Conservation (phyloP, 2,888 invertebrate species). For the Caenorhabditis sp. region DNA sequence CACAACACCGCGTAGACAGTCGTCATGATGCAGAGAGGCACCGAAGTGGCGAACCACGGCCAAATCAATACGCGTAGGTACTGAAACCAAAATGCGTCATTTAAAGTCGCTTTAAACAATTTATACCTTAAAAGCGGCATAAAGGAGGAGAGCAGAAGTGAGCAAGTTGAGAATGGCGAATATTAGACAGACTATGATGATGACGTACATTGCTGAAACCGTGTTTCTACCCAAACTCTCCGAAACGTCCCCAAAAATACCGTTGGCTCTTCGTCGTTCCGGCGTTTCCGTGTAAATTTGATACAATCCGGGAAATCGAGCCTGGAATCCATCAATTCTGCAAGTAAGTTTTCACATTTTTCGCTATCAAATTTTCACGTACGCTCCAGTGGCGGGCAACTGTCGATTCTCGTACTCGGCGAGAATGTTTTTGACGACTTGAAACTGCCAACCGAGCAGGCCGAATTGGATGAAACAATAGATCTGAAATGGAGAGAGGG, state of each 20-base stretch:
- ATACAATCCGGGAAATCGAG: conserved; percentile 77
- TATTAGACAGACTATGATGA: conserved; percentile 72
- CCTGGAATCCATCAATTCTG: conserved; percentile 76
- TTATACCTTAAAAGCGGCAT: conserved; percentile 72
- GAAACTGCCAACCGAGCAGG: conserved; percentile 77
- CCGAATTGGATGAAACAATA: conserved; percentile 76
- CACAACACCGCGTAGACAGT: conserved; percentile 77
- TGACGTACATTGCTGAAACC: conserved; percentile 74
- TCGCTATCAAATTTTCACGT: conserved; percentile 38
- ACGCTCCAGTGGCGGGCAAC: conserved; percentile 73
- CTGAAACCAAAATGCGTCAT: too few species aligned
- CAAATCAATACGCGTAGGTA: conserved; percentile 67
- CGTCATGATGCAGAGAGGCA: conserved; percentile 69
- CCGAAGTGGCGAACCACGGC: conserved; percentile 74
- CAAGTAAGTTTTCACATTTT: conserved; percentile 18
- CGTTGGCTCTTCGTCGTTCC: conserved; percentile 74
- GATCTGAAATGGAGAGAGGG: conserved; percentile 59
- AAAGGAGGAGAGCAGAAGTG: conserved; percentile 68
- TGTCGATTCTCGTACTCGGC: conserved; percentile 75
- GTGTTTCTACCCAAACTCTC: not conserved
- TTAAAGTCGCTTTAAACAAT: too few species aligned
- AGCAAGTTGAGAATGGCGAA: conserved; percentile 70
- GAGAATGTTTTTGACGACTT: conserved; percentile 69
- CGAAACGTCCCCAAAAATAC: conserved; percentile 39
- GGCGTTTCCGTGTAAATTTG: conserved; percentile 77